These are phyloP conservation scores for Chlorospingus semifuscus DNA, from an alignment of 2,797 vertebrate genomes.

Conservation along the genomic window DNA sequence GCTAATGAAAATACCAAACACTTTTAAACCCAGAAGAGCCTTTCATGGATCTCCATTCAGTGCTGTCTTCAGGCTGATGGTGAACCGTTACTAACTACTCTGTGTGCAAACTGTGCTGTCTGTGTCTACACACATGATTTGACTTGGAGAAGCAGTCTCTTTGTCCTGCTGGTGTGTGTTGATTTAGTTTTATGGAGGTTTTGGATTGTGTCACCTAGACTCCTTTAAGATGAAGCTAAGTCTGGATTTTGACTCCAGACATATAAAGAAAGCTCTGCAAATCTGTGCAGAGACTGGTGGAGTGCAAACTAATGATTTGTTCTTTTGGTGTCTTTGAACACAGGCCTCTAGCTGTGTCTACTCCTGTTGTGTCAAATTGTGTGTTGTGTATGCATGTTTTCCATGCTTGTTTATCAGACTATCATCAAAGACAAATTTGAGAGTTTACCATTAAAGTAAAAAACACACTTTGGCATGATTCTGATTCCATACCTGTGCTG, in stretches of 20 bases:
- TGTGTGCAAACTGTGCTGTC: not conserved
- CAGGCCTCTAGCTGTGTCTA: not conserved
- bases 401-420: not conserved
- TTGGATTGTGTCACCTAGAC: not conserved
- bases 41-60: not conserved
- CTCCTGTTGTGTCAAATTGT: not conserved
- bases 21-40: not conserved
- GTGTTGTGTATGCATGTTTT: not conserved
- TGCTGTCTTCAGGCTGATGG: not conserved
- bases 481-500: not conserved
- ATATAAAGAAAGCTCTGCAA: not conserved
- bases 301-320: not conserved
- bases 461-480: not conserved
- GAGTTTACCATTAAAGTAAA: not conserved
- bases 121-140: not conserved
- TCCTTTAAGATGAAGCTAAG: not conserved
- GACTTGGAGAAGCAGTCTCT: not conserved
- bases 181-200: not conserved
- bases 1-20: not conserved
- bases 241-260: not conserved
- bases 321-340: not conserved
- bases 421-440: not conserved
- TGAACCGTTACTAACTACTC: not conserved
- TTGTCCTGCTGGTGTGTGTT: not conserved
- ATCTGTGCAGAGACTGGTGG: not conserved